Evolutionary conservation across 2,888 invertebrate species (phyloP).

Genomic region (Syrphus vitripennis): DNA sequence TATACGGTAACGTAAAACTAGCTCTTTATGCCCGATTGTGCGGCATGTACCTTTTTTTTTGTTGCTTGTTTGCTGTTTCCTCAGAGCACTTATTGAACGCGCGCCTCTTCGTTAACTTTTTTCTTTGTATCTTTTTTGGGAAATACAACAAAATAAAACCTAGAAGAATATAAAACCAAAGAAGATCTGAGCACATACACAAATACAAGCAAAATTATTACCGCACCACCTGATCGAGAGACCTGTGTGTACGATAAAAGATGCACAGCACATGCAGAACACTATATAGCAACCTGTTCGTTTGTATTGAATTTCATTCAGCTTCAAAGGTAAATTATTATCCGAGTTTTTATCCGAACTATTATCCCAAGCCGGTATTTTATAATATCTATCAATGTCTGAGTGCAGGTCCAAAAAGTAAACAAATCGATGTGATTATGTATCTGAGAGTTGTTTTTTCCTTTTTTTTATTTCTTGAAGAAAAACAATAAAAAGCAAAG

Average conservation of each 20-base stretch:
- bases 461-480: neutral
- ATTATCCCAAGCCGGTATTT: constrained; percentile 68
- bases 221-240: constrained; percentile 64
- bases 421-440: constrained; percentile 61
- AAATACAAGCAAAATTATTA: constrained; percentile 43
- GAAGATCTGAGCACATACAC: constrained; percentile 38
- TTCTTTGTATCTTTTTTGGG: constrained; percentile 20
- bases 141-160: constrained; percentile 19
- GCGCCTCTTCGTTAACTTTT: constrained; percentile 57
- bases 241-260: constrained; percentile 23
- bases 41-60: constrained; percentile 21
- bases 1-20: constrained; percentile 67
- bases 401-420: constrained; percentile 32
- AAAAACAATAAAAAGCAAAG: constrained; percentile 10
- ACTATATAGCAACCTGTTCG: constrained; percentile 49
- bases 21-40: constrained; percentile 65
- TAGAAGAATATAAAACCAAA: constrained; percentile 33
- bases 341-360: constrained; percentile 57
- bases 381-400: neutral
- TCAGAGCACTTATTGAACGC: constrained; percentile 60
- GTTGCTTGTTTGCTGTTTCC: constrained; percentile 4
- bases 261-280: constrained; percentile 15
- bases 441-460: constrained; percentile 32
- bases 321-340: constrained; percentile 53
- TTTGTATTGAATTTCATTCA: constrained; percentile 68